phyloP scores from a whole-genome alignment of 2,888 invertebrate species.

The Orthosia incerta region DNA sequence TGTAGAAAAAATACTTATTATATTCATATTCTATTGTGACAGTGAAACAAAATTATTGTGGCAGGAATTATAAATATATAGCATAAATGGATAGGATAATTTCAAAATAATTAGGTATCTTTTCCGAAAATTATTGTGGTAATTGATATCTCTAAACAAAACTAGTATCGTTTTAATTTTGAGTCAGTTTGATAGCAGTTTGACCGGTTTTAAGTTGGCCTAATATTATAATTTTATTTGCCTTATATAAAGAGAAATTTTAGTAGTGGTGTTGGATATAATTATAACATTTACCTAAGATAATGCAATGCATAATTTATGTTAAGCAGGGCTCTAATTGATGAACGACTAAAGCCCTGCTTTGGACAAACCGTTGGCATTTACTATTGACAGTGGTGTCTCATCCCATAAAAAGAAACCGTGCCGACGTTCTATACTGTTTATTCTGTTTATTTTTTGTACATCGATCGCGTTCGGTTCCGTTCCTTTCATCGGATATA shows the following conservation, averaged over 20 bases:
- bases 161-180: not conserved
- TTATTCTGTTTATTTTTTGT: too few species aligned
- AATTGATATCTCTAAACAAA: not conserved
- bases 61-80: not conserved
- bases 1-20: conserved; percentile 4
- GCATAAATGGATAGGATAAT: conserved; percentile 1
- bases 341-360: too few species aligned
- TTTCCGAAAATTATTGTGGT: not conserved
- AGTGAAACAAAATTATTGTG: not conserved
- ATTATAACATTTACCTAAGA: too few species aligned
- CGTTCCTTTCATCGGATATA: too few species aligned
- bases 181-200: not conserved
- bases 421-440: too few species aligned
- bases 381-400: too few species aligned
- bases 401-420: too few species aligned
- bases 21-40: conserved; percentile 11
- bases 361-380: too few species aligned
- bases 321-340: too few species aligned
- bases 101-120: conserved; percentile 2
- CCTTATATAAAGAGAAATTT: not conserved
- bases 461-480: too few species aligned
- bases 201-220: not conserved
- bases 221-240: not conserved
- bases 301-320: not conserved
- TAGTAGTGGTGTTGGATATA: not conserved